Percentiles rank a stretch among this genome's conserved stretches.
Evolutionary conservation across 2,797 vertebrate genomes (phyloP).

Genomic region (Prionace glauca): DNA sequence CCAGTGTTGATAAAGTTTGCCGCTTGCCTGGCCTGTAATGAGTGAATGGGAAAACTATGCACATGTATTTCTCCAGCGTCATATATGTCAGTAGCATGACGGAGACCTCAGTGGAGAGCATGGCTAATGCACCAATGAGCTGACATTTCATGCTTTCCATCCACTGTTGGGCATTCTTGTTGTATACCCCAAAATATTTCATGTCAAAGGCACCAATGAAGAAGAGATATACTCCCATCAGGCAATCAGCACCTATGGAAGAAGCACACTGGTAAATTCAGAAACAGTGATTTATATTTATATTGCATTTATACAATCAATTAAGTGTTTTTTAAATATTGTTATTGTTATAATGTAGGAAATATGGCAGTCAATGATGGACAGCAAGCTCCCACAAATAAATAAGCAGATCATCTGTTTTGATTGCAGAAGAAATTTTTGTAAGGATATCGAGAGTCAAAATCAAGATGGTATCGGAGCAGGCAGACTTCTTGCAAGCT

Average conservation of each 20-base stretch:
- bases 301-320: neutral
- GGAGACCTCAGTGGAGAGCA: constrained; percentile 57
- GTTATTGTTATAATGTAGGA: neutral
- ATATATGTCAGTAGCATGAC: constrained; percentile 59
- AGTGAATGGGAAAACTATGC: constrained; percentile 57
- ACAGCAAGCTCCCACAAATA: neutral
- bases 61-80: constrained; percentile 59
- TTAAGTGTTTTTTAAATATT: neutral
- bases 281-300: neutral
- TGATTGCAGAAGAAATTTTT: neutral
- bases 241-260: constrained; percentile 53
- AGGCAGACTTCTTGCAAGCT: no score
- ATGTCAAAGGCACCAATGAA: constrained; percentile 56
- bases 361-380: neutral
- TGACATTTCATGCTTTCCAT: constrained; percentile 59
- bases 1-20: constrained; percentile 51
- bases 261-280: neutral
- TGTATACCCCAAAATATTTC: constrained; percentile 56
- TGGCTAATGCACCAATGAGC: constrained; percentile 56
- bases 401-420: neutral
- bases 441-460: neutral
- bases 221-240: constrained; percentile 60
- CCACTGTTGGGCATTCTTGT: constrained; percentile 56
- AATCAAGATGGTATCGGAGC: no score
- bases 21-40: constrained; percentile 50